These are phyloP conservation scores for Balaeniceps rex DNA, from an alignment of 2,113 vertebrate genomes.

Conservation along the genomic window DNA sequence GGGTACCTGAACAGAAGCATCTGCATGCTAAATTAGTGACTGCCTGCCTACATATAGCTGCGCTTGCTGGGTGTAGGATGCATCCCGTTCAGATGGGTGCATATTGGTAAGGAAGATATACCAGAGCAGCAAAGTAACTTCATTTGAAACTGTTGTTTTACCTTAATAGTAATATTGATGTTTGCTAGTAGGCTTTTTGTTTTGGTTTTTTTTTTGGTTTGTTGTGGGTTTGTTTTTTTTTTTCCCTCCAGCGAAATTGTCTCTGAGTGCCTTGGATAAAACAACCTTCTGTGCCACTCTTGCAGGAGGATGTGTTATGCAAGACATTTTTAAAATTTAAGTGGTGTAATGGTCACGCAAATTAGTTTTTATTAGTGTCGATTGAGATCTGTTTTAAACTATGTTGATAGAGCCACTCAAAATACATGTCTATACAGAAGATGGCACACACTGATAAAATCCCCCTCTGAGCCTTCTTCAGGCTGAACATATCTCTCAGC, in stretches of 20 bases:
- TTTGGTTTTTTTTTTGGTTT: no score
- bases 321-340: background rate
- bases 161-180: background rate
- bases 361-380: background rate
- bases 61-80: background rate
- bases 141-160: background rate
- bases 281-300: background rate
- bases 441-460: background rate
- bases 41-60: background rate
- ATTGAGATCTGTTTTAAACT: background rate
- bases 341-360: background rate
- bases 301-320: background rate
- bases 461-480: background rate
- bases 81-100: background rate
- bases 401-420: background rate
- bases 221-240: no score
- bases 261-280: background rate
- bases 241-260: background rate
- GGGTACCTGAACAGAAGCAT: background rate
- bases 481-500: background rate
- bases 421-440: background rate
- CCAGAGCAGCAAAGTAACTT: background rate
- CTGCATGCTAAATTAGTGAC: background rate
- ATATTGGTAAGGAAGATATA: background rate
- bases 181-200: background rate